A percentile compares a stretch with the other conserved stretches of the same genome.
Conservation (phyloP, 1,140 invertebrate species). For the Riptortus pedestris region DNA sequence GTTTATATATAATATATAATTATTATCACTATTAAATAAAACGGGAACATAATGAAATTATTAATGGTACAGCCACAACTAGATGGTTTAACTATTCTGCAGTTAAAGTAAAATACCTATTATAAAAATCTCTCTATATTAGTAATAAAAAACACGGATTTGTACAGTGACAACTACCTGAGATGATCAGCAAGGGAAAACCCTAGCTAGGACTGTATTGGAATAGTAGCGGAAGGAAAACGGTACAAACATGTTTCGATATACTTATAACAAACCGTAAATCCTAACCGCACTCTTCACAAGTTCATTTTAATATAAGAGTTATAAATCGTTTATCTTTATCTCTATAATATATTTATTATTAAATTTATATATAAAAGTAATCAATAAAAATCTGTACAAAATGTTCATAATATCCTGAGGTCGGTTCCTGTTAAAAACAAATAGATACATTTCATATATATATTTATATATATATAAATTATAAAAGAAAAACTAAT, state of each 20-base stretch:
- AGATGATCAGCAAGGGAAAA: slow-evolving; percentile 15
- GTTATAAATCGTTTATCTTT: slow-evolving; percentile 14
- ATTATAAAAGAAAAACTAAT: not conserved
- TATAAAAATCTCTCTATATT: slow-evolving; percentile 20
- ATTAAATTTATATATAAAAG: slow-evolving; percentile 18
- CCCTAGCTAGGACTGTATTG: not conserved
- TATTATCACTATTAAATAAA: slow-evolving; percentile 21
- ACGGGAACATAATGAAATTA: slow-evolving; percentile 24
- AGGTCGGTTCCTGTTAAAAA: slow-evolving; percentile 18
- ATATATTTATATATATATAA: not conserved
- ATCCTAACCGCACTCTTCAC: slow-evolving; percentile 2
- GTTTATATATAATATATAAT: slow-evolving; percentile 22
- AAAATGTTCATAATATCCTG: slow-evolving; percentile 19
- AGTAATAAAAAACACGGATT: slow-evolving; percentile 16
- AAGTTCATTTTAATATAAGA: not conserved
- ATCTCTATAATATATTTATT: slow-evolving; percentile 13
- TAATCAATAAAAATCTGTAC: slow-evolving; percentile 20
- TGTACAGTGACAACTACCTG: slow-evolving; percentile 24
- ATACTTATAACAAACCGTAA: slow-evolving; percentile 9
- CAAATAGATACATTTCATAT: not conserved
- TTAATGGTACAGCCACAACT: slow-evolving; percentile 28
- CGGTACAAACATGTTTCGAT: slow-evolving; percentile 6
- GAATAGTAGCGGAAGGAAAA: slow-evolving; percentile 17
- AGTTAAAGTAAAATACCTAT: slow-evolving; percentile 23
- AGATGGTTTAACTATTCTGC: not conserved